Percentiles rank a stretch among this genome's conserved stretches.
phyloP scores from a whole-genome alignment of 2,797 vertebrate species.

The Phrynocephalus forsythii region DNA sequence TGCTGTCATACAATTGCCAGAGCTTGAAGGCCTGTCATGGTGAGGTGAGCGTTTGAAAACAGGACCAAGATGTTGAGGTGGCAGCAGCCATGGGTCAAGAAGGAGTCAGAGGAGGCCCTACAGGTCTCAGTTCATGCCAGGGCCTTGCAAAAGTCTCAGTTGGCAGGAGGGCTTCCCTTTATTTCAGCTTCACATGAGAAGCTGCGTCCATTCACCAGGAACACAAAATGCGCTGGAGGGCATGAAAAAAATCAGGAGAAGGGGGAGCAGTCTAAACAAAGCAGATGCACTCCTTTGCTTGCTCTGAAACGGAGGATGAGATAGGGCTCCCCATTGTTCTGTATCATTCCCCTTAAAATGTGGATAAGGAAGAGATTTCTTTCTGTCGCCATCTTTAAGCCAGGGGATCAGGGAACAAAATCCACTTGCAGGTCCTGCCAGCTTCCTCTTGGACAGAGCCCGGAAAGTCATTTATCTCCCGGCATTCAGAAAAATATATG shows the following conservation, averaged over 20 bases:
- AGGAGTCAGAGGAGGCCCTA: background rate
- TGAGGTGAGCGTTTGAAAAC: background rate
- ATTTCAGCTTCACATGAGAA: background rate
- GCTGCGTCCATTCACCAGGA: background rate
- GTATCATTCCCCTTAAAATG: background rate
- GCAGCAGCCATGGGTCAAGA: background rate
- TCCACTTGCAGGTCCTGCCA: background rate
- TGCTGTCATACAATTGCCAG: background rate
- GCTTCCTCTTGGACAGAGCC: slow-evolving; percentile 39
- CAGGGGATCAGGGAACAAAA: background rate
- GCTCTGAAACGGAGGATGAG: background rate
- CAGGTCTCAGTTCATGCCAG: background rate
- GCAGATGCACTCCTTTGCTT: slow-evolving; percentile 2
- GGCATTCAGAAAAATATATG: slow-evolving; percentile 49
- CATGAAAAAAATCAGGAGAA: slow-evolving; percentile 16
- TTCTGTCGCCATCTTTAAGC: slow-evolving; percentile 7
- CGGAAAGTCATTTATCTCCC: slow-evolving; percentile 41
- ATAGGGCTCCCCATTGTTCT: background rate
- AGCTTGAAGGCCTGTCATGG: background rate
- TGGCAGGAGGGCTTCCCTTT: background rate
- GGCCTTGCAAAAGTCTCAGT: background rate
- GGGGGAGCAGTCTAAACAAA: slow-evolving; percentile 16
- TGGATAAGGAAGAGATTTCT: slow-evolving; percentile 19
- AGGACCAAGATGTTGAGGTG: background rate
- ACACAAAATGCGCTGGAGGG: slow-evolving; percentile 12